Evolutionary conservation across 2,888 invertebrate genomes (phyloP).

Genomic region (Aproaerema taeniolella): DNA sequence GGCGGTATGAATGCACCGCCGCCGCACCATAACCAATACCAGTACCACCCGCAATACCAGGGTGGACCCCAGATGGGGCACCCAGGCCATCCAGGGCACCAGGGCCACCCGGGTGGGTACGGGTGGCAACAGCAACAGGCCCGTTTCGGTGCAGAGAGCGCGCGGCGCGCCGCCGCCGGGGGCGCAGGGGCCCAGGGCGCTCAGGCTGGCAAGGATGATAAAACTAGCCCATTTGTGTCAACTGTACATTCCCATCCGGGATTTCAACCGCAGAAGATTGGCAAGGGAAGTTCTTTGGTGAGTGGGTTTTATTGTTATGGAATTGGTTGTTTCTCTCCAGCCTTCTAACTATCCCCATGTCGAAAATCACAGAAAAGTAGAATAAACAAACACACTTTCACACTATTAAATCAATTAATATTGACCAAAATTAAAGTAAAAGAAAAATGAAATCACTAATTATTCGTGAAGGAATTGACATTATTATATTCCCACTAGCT

Average conservation of each 20-base stretch:
- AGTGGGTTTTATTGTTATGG: constrained; percentile 32
- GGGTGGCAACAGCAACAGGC: constrained; percentile 53
- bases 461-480: too few relatives aligned
- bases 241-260: constrained; percentile 94
- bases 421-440: too few relatives aligned
- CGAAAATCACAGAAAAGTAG: too few relatives aligned
- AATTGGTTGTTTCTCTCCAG: not conserved
- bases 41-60: constrained; percentile 73
- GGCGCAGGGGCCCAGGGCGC: constrained; percentile 28
- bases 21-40: constrained; percentile 73
- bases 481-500: too few relatives aligned
- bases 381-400: too few relatives aligned
- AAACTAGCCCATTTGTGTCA: constrained; percentile 91
- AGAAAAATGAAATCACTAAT: too few relatives aligned
- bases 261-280: constrained; percentile 95
- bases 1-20: constrained; percentile 78
- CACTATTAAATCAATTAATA: too few relatives aligned
- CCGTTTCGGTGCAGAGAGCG: constrained; percentile 74
- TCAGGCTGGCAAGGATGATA: constrained; percentile 73
- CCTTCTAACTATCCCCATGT: too few relatives aligned
- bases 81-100: constrained; percentile 37
- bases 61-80: constrained; percentile 50
- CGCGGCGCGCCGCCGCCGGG: constrained; percentile 48
- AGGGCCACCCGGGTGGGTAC: too few relatives aligned
- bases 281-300: constrained; percentile 81